Percentiles rank a stretch among this genome's conserved stretches.
Evolutionary conservation across 2,888 invertebrate species (phyloP).

Genomic region (Nematopogon swammerdamellus): DNA sequence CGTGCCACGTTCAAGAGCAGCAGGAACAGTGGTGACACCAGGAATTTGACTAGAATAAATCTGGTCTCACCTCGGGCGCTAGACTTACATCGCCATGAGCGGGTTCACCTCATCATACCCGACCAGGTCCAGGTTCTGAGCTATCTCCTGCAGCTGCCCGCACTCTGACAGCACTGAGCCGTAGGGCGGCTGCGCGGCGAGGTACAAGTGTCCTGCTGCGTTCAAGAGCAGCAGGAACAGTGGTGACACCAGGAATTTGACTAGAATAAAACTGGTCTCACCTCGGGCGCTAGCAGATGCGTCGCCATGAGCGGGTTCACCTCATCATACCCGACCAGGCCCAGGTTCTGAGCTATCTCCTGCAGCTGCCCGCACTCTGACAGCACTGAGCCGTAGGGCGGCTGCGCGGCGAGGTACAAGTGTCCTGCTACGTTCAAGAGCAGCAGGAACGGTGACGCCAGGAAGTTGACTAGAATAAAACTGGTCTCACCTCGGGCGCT

Average conservation of each 20-base stretch:
- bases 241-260: too few species aligned
- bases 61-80: constrained; percentile 68
- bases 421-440: constrained; percentile 70
- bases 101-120: constrained; percentile 55
- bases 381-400: constrained; percentile 52
- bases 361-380: constrained; percentile 49
- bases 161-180: constrained; percentile 38
- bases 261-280: too few species aligned
- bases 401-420: constrained; percentile 59
- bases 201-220: constrained; percentile 71
- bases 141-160: constrained; percentile 55
- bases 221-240: constrained; percentile 44
- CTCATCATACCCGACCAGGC: constrained; percentile 60
- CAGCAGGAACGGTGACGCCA: constrained; percentile 27
- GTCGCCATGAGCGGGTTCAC: constrained; percentile 61
- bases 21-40: constrained; percentile 25
- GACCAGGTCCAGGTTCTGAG: constrained; percentile 69
- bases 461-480: constrained; percentile 24
- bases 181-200: constrained; percentile 57
- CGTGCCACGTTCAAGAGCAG: constrained; percentile 63
- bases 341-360: constrained; percentile 63
- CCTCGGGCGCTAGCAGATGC: constrained; percentile 76
- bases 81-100: constrained; percentile 67
- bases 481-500: constrained; percentile 70
- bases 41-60: too few species aligned